A percentile compares a stretch with the other conserved stretches of the same genome.
Evolutionary conservation across 92 coral and sea anemone genomes (phyloP).

Genomic region (Plumapathes pennacea): DNA sequence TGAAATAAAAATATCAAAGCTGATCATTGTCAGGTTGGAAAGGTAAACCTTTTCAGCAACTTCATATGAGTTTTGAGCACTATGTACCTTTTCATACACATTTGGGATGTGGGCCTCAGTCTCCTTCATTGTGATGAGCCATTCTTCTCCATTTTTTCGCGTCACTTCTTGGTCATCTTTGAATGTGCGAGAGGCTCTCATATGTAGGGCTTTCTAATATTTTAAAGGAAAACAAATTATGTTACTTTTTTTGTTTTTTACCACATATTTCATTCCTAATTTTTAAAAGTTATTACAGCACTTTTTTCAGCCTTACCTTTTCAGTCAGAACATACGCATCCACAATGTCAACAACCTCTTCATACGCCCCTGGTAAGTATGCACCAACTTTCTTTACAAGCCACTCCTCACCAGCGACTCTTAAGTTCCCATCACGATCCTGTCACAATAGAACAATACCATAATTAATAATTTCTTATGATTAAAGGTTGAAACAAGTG

Average conservation of each 20-base stretch:
- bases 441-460: conserved; percentile 6
- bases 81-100: conserved; percentile 96
- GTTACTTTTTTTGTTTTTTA: neutral
- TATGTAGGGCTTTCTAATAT: conserved; percentile 83
- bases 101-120: conserved; percentile 99
- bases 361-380: conserved; percentile 99
- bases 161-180: conserved; percentile 84
- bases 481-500: too few relatives aligned
- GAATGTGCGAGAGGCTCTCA: conserved; percentile 90
- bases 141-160: conserved; percentile 95
- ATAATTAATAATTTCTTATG: too few relatives aligned
- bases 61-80: too few relatives aligned
- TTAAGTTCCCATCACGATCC: conserved; percentile 83
- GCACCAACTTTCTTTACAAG: conserved; percentile 93
- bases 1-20: too few relatives aligned
- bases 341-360: conserved; percentile 91
- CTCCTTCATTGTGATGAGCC: conserved; percentile 90
- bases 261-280: neutral
- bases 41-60: too few relatives aligned
- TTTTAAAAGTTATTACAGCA: neutral
- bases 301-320: conserved; percentile 49
- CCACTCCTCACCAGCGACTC: conserved; percentile 99
- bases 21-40: too few relatives aligned
- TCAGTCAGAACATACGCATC: conserved; percentile 96
- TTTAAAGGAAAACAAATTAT: neutral